Evolutionary conservation across 2,888 invertebrate species (phyloP), one percentile per base, ranked within the genome.

Genomic region (Luperina testacea): DNA sequence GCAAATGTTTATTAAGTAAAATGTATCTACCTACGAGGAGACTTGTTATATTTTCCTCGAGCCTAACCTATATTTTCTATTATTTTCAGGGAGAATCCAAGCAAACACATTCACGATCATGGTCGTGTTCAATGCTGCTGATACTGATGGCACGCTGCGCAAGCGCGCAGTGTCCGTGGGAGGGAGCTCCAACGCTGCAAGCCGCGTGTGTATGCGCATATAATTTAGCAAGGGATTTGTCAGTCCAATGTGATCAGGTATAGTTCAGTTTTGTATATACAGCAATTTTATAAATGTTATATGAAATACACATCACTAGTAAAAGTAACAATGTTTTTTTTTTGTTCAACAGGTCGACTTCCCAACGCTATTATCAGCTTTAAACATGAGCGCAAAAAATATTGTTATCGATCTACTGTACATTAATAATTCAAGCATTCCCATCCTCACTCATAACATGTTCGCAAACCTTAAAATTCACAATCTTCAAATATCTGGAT

Each of bases 191-290:
- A 45, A 97, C 97, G 71, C 97, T 99, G 82, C 98, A 98, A 92
- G 97, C 98, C 72, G 98, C 98, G 69, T 99, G 99, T 94, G 97
- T 99, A 81, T 99, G 99, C 95, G 98, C 99, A 83, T 98, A 98
- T 94, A 99, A 99, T 93, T 97, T 98, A 83, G 98, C 98, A 67
- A 97, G 98, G 89, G 98, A 99, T 93, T 97, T 99, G 24, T 98
- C 98, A 57, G 98, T 99, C 85, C 99, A 99, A 95, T 99, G 99
- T 95, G 98, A 99, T 95, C 98, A 98, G 97, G 97, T 97, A 94
- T 17, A 68, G 8, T 24, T n/a, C 7, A 27, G 7, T 63, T 48
- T 42, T 51, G 11, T 59, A 67, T 6, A 59, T 15, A 4, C 9
- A 71, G 61, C 42, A 8, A 24, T 24, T 48, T 42, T 13, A 38